Percentiles rank a stretch among this genome's conserved stretches.
phyloP scores from a whole-genome alignment of 2,113 vertebrate genomes.

The Pseudorasbora parva region DNA sequence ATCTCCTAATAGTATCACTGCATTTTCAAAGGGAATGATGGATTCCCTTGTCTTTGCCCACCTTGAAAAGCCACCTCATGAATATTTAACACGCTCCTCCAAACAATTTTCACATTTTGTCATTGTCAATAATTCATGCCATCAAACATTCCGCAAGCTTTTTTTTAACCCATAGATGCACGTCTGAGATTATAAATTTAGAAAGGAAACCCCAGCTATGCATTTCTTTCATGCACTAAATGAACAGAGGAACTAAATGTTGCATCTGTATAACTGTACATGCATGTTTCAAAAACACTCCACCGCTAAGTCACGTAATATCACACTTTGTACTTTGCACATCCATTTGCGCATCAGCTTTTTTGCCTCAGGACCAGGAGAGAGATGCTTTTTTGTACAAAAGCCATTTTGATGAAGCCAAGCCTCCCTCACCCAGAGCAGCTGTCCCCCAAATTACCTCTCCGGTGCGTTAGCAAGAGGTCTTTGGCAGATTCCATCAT shows the following conservation, averaged over 20 bases:
- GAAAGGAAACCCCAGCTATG: background rate
- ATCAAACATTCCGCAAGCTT: conserved; percentile 67
- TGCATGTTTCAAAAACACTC: background rate
- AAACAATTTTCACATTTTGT: conserved; percentile 81
- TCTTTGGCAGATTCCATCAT: conserved; percentile 65
- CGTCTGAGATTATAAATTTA: conserved; percentile 15
- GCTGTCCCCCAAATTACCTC: conserved; percentile 66
- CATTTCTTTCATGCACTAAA: background rate
- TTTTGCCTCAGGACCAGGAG: conserved; percentile 7
- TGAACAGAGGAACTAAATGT: background rate
- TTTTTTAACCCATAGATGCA: conserved; percentile 18
- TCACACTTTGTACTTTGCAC: conserved; percentile 11
- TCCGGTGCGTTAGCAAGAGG: conserved; percentile 56
- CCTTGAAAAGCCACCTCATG: conserved; percentile 78
- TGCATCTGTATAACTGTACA: background rate
- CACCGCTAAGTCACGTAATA: background rate
- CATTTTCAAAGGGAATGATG: conserved; percentile 75
- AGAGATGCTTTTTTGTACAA: conserved; percentile 32
- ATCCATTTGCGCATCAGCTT: background rate
- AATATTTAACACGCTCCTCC: conserved; percentile 78
- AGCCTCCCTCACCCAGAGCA: conserved; percentile 41
- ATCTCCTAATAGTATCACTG: conserved; percentile 74
- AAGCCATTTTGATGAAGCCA: conserved; percentile 37
- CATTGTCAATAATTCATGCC: conserved; percentile 77
- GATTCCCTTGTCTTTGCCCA: conserved; percentile 75